Evolutionary conservation across 2,888 invertebrate species (phyloP).

Genomic region (Apamea epomidion): DNA sequence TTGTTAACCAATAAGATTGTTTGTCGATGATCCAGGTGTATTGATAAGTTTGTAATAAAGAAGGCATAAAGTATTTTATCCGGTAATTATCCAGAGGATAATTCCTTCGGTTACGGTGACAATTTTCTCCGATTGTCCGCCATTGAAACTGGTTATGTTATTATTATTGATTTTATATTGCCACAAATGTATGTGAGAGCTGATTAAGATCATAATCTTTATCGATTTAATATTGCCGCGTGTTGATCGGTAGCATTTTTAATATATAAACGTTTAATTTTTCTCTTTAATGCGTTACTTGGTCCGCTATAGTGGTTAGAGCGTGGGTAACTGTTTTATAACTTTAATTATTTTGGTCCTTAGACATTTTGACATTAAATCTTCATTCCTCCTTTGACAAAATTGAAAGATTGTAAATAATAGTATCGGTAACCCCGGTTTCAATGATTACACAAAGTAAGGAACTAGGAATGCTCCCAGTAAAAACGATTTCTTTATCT

Average conservation of each 20-base stretch:
- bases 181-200: conserved; percentile 53
- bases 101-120: conserved; percentile 80
- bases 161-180: conserved; percentile 66
- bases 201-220: conserved; percentile 59
- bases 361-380: neutral
- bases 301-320: neutral
- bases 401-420: neutral
- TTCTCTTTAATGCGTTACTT: neutral
- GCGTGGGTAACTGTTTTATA: neutral
- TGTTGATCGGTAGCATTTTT: conserved; percentile 29
- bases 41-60: conserved; percentile 66
- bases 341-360: neutral
- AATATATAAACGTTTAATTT: conserved; percentile 8
- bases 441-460: neutral
- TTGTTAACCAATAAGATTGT: conserved; percentile 53
- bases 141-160: conserved; percentile 65
- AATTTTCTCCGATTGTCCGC: conserved; percentile 78
- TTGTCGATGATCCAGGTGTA: conserved; percentile 41
- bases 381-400: neutral
- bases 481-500: neutral
- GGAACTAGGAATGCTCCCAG: neutral
- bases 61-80: conserved; percentile 76
- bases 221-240: conserved; percentile 47
- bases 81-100: conserved; percentile 81
- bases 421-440: neutral